A percentile compares a stretch with the other conserved stretches of the same genome.
phyloP scores from a whole-genome alignment of 2,113 vertebrate genomes.

The Lasiurus cinereus region DNA sequence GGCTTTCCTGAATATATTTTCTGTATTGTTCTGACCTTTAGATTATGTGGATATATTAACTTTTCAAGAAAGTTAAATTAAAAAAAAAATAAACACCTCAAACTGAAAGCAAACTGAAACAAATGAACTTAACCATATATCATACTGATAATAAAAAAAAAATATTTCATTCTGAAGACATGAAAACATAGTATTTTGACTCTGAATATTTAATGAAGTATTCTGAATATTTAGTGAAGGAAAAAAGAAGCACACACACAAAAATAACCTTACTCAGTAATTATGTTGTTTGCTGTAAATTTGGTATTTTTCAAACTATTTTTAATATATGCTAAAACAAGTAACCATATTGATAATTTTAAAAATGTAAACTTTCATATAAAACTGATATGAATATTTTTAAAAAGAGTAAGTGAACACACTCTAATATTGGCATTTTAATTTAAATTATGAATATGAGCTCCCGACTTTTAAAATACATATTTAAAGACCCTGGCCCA shows the following conservation, averaged over 20 bases:
- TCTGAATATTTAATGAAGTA: not conserved
- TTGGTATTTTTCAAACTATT: conserved; percentile 20
- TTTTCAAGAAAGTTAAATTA: conserved; percentile 37
- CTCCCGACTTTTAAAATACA: not conserved
- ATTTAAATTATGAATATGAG: conserved; percentile 7
- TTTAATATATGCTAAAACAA: not conserved
- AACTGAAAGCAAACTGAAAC: conserved; percentile 30
- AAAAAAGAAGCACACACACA: not conserved
- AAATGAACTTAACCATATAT: not conserved
- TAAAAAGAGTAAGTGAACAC: not conserved
- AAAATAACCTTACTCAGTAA: not conserved
- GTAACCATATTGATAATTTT: conserved; percentile 6
- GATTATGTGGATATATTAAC: not conserved
- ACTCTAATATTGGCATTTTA: not conserved
- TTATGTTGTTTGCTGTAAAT: not conserved
- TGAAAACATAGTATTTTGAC: not conserved
- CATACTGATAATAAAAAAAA: not conserved
- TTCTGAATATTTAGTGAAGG: not conserved
- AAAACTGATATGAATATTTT: not conserved
- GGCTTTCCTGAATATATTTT: not conserved
- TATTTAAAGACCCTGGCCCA: not conserved
- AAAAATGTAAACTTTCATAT: conserved; percentile 18
- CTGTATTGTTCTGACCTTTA: not conserved
- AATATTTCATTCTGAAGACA: not conserved
- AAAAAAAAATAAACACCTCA: not conserved